Base-by-base conservation (phyloP, 2,888 invertebrate genomes). In the Omphaloscelis lunosa region DNA sequence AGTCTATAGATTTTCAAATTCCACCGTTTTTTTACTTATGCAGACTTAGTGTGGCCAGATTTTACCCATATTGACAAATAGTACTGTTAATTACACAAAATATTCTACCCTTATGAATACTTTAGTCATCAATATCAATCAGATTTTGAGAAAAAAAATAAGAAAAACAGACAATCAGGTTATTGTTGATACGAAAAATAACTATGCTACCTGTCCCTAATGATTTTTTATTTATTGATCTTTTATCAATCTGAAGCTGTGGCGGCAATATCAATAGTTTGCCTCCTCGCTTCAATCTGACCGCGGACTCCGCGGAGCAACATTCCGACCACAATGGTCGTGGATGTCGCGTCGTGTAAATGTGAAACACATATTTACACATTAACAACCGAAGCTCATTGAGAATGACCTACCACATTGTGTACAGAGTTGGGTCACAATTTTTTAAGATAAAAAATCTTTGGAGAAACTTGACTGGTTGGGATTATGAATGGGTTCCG, bases 381-480 rank as follows among this genome's bases (percentile, higher is more conserved):
- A 90, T 93, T 92, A 93, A 92, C 92, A 91, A 90, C 90, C 87
- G 89, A 88, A 89, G 88, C 91, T 92, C 92, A 93, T 93, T 93
- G 93, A 93, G 86, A 88, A 88, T 93, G 92, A 94, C 94, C 94
- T 93, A 94, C 94, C 94, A 93, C 94, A 93, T 92, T 92, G 93
- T 91, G 88, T 91, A 90, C 89, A 86, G 86, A 91, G 91, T 92
- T 92, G 91, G 91, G 90, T 91, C 90, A 92, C 89, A 89, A 45
- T 79, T 89, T 91, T 92, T 92, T 89, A 79, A 53, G 59, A 62
- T 71, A 77, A 85, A 87, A 88, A 83, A 78, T 83, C 51, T 72
- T 80, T 68, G 72, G 72, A 15, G 61, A 56, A 58, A 77, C 65
- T 79, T 69, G 61, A 75, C 72, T 80, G 70, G 53, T 75, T 51